A percentile compares a stretch with the other conserved stretches of the same genome.
Evolutionary conservation across 92 coral and sea anemone species (phyloP).

Genomic region (Porites cylindrica): DNA sequence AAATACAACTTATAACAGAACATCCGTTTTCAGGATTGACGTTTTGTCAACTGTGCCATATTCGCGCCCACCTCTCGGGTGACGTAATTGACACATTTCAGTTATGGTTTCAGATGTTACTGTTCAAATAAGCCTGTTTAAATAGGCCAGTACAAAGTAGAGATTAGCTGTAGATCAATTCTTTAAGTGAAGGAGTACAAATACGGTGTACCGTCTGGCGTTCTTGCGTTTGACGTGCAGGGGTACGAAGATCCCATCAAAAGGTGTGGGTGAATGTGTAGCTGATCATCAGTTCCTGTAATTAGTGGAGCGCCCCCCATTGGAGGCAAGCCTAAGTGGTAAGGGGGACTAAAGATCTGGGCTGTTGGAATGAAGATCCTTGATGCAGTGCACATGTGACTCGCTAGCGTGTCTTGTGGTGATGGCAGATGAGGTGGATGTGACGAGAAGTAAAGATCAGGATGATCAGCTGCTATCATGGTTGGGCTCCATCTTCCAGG

Average conservation of each 20-base stretch:
- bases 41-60: too few relatives aligned
- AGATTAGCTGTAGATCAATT: neutral
- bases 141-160: neutral
- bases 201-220: constrained; percentile 36
- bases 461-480: constrained; percentile 50
- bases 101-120: too few relatives aligned
- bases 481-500: constrained; percentile 64
- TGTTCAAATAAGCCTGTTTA: too few relatives aligned
- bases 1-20: too few relatives aligned
- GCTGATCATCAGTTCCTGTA: constrained; percentile 79
- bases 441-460: constrained; percentile 52
- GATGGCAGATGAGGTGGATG: constrained; percentile 46
- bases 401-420: constrained; percentile 39
- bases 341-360: constrained; percentile 77
- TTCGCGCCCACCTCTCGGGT: too few relatives aligned
- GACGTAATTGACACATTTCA: too few relatives aligned
- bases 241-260: constrained; percentile 88
- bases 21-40: too few relatives aligned
- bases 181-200: constrained; percentile 68
- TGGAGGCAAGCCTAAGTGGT: constrained; percentile 78
- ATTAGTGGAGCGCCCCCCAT: constrained; percentile 76
- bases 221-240: constrained; percentile 43
- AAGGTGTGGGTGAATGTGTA: constrained; percentile 90
- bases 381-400: constrained; percentile 74
- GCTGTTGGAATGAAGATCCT: constrained; percentile 94